Evolutionary conservation across 1,140 invertebrate species (phyloP), one percentile per base, ranked within the genome.

Genomic region (Heliconius melpomene): DNA sequence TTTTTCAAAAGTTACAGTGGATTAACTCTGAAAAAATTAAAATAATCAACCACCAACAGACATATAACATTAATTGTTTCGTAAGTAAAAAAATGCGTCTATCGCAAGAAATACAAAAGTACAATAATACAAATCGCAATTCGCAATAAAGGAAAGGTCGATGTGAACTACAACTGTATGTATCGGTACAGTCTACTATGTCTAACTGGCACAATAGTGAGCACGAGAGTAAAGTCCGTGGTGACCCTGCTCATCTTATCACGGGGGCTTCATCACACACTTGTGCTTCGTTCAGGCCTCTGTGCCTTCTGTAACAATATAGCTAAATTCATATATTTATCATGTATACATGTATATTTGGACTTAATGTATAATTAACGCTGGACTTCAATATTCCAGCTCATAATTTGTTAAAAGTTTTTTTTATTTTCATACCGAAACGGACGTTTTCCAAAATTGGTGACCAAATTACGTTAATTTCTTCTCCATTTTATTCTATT

Each of bases 181-280:
- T 46, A 46, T 36, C 40, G 40, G 88, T 91, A 92, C 85, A 80
- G 84, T 86, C 88, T 91, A 90, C 74, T 91, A 91, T 74, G 79
- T 87, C 88, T 93, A 92, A 90, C 86, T 94, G 92, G 93, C 93
- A 93, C 92, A 91, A 90, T 86, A 82, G 90, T 93, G 93, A 94
- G 91, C 93, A 89, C 91, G 88, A 86, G 88, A 85, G 89, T 89
- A 87, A 85, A 88, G 88, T 88, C 88, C 84, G 85, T 84, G 91
- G 86, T 87, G 87, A 93, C 91, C 91, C 92, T 93, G 92, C 90
- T 93, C 89, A 84, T 79, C 83, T 83, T 90, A 91, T 91, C 89
- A 90, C 90, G 87, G 82, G 82, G 70, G 83, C 83, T 83, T 82
- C 79, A 83, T 79, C 85, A 79, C 82, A 72, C 66, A 32, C 78